Conservation (phyloP, 1,140 invertebrate species). For the Coptotermes formosanus region DNA sequence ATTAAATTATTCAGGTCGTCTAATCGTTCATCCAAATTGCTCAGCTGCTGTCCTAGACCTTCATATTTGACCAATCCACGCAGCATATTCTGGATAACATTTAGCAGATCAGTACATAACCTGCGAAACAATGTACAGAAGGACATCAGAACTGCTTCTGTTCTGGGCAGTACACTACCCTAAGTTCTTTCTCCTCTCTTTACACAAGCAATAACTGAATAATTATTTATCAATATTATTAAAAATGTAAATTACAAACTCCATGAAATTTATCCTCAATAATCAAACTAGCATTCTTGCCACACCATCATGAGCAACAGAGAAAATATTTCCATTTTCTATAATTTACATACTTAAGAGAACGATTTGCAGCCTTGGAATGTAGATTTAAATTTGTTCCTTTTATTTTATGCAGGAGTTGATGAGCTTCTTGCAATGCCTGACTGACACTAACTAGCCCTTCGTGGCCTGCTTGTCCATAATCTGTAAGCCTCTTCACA, state of each 20-base stretch:
- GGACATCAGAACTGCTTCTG: too few relatives aligned
- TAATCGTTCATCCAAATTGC: neutral
- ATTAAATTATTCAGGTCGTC: neutral
- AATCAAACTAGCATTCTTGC: too few relatives aligned
- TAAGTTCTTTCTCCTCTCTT: too few relatives aligned
- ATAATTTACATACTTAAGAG: neutral
- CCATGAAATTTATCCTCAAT: too few relatives aligned
- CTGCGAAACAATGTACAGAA: neutral
- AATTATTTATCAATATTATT: too few relatives aligned
- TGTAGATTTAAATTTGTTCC: neutral
- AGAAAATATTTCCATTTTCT: too few relatives aligned
- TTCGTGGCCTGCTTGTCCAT: conserved; percentile 41
- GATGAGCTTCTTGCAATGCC: conserved; percentile 35
- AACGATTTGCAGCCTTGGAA: neutral
- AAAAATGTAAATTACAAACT: too few relatives aligned
- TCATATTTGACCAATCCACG: neutral
- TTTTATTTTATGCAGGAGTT: conserved; percentile 32
- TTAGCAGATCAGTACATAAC: neutral
- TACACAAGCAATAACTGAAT: too few relatives aligned
- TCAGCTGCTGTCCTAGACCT: neutral
- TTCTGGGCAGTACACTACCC: too few relatives aligned
- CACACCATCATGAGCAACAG: too few relatives aligned
- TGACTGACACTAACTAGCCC: conserved; percentile 33
- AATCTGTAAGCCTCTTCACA: conserved; percentile 41
- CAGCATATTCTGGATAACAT: neutral